Evolutionary conservation across 2,797 vertebrate genomes (phyloP).

Genomic region (Acipenser oxyrinchus): DNA sequence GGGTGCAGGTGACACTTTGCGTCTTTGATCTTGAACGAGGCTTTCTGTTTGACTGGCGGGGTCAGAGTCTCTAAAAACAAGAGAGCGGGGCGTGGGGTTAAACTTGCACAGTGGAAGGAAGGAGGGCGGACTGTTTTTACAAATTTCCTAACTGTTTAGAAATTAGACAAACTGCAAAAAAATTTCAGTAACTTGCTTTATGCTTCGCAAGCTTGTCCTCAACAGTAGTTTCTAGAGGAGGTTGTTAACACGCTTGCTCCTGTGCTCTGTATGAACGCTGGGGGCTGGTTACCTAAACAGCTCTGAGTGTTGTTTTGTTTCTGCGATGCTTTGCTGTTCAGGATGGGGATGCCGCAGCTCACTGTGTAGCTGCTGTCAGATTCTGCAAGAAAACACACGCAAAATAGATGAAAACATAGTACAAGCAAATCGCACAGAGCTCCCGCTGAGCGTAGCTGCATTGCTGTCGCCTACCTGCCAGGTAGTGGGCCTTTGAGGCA

Average conservation of each 20-base stretch:
- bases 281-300: slow-evolving; percentile 73
- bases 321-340: slow-evolving; percentile 49
- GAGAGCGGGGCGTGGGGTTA: slow-evolving; percentile 37
- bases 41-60: slow-evolving; percentile 83
- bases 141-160: too few species aligned
- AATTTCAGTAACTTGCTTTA: too few species aligned
- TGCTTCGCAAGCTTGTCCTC: too few species aligned
- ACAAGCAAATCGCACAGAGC: background rate
- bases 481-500: slow-evolving; percentile 76
- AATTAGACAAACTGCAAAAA: too few species aligned
- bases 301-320: slow-evolving; percentile 59
- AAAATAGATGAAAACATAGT: background rate
- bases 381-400: slow-evolving; percentile 51
- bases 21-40: slow-evolving; percentile 94
- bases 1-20: slow-evolving; percentile 91
- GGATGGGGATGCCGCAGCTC: slow-evolving; percentile 80
- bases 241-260: too few species aligned
- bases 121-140: too few species aligned
- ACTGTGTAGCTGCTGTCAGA: slow-evolving; percentile 89
- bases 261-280: too few species aligned
- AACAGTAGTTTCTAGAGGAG: too few species aligned
- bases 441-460: background rate
- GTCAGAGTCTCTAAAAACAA: slow-evolving; percentile 82
- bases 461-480: slow-evolving; percentile 48
- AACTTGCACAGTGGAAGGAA: slow-evolving; percentile 3